Evolutionary conservation across 64 coral and sea anemone species (phyloP).

Genomic region (Actinia tenebrosa): DNA sequence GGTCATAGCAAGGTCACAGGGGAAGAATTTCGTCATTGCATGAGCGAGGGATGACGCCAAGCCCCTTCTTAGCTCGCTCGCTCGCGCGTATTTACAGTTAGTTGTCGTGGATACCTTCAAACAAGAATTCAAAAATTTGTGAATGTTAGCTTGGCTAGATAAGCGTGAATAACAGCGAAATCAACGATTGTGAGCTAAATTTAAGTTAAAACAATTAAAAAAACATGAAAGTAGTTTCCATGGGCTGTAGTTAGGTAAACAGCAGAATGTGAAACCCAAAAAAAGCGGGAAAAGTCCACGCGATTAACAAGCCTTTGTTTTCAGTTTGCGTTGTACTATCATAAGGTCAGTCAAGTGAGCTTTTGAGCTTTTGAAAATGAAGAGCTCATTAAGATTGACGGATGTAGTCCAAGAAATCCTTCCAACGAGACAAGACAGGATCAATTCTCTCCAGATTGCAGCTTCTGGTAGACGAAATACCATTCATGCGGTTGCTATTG

Average conservation of each 20-base stretch:
- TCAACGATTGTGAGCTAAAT: neutral
- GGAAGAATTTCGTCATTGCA: no score
- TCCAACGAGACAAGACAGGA: neutral
- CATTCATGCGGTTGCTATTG: neutral
- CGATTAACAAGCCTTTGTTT: neutral
- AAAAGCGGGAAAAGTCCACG: neutral
- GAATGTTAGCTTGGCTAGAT: neutral
- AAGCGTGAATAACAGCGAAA: neutral
- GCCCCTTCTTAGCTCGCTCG: neutral
- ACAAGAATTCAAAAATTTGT: neutral
- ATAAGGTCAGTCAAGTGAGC: neutral
- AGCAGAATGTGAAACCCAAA: neutral
- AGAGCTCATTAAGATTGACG: neutral
- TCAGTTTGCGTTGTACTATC: neutral
- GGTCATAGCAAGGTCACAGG: no score
- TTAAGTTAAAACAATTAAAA: neutral
- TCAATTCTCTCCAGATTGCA: neutral
- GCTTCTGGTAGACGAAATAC: neutral
- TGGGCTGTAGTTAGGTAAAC: neutral
- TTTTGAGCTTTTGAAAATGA: neutral
- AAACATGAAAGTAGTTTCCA: neutral
- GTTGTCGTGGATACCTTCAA: neutral
- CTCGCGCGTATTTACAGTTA: conserved; percentile 2
- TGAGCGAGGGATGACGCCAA: no score
- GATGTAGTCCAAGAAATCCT: neutral